phyloP scores from a whole-genome alignment of 2,113 vertebrate species.

The Hiodon tergisus region DNA sequence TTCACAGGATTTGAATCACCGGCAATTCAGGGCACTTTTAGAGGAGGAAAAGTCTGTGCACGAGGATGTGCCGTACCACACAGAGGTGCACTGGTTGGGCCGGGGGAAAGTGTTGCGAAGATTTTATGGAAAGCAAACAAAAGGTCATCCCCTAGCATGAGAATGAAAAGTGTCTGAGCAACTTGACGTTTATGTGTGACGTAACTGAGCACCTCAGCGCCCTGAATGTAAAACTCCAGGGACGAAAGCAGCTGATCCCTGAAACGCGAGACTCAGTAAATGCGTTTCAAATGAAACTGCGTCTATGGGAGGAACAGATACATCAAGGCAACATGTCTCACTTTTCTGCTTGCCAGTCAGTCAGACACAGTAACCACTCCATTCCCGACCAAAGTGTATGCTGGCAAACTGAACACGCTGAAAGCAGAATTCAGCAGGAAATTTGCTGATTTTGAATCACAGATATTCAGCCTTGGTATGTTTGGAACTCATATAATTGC shows the following conservation, averaged over 20 bases:
- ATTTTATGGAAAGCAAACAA: slow-evolving; percentile 33
- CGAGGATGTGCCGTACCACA: slow-evolving; percentile 28
- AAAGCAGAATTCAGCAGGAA: slow-evolving; percentile 1
- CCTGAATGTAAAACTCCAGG: slow-evolving; percentile 1
- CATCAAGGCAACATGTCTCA: neutral
- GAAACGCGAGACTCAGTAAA: slow-evolving; percentile 3
- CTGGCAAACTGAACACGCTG: slow-evolving; percentile 8
- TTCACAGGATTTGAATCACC: slow-evolving; percentile 30
- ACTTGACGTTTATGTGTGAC: slow-evolving; percentile 34
- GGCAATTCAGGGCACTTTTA: slow-evolving; percentile 24
- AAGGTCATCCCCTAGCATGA: slow-evolving; percentile 28
- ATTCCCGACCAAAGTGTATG: neutral
- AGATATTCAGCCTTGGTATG: slow-evolving; percentile 7
- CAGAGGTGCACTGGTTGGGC: slow-evolving; percentile 28
- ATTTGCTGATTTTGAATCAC: slow-evolving; percentile 14
- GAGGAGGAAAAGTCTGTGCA: slow-evolving; percentile 12
- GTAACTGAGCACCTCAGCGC: slow-evolving; percentile 24
- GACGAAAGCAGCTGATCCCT: neutral
- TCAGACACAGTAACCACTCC: neutral
- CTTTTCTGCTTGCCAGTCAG: slow-evolving; percentile 2
- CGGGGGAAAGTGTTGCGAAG: slow-evolving; percentile 23
- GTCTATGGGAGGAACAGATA: slow-evolving; percentile 5
- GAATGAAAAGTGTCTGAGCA: slow-evolving; percentile 31
- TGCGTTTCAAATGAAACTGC: neutral
- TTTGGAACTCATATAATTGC: neutral